phyloP scores from a whole-genome alignment of 2,113 vertebrate species.

The Lepisosteus osseus region DNA sequence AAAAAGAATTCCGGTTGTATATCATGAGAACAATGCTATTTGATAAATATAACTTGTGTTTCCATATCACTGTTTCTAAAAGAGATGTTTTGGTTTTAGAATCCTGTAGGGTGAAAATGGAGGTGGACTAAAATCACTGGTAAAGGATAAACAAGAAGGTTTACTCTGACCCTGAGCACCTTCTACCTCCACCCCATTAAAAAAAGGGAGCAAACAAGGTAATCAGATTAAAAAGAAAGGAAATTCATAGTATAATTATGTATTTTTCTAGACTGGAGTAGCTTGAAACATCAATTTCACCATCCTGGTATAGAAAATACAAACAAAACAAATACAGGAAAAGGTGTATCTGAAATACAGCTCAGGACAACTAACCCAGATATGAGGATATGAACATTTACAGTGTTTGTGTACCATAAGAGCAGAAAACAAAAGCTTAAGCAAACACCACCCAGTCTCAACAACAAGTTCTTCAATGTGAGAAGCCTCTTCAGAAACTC shows the following conservation, averaged over 20 bases:
- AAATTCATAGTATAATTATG: constrained; percentile 32
- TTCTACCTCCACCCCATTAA: constrained; percentile 41
- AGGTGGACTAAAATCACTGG: too few relatives aligned
- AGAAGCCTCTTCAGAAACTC: too few relatives aligned
- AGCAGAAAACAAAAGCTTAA: too few relatives aligned
- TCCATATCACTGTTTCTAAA: too few relatives aligned
- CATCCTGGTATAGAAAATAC: constrained; percentile 31
- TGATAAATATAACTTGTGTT: too few relatives aligned
- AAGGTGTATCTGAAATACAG: constrained; percentile 45
- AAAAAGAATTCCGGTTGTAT: too few relatives aligned
- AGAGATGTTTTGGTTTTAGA: too few relatives aligned
- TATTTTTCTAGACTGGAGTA: constrained; percentile 26
- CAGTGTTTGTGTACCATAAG: constrained; percentile 12
- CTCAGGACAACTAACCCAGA: constrained; percentile 37
- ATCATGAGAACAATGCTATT: too few relatives aligned
- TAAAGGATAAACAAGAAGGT: constrained; percentile 30
- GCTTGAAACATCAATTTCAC: constrained; percentile 25
- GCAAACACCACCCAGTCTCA: too few relatives aligned
- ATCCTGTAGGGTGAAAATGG: too few relatives aligned
- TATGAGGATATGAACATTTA: constrained; percentile 40
- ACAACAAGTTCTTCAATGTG: too few relatives aligned
- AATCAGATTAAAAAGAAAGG: constrained; percentile 48
- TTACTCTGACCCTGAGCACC: constrained; percentile 21
- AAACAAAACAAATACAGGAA: constrained; percentile 60
- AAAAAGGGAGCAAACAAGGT: constrained; percentile 31